Base-by-base conservation (phyloP, 1,140 invertebrate genomes). In the Cyphomyrmex costatus region DNA sequence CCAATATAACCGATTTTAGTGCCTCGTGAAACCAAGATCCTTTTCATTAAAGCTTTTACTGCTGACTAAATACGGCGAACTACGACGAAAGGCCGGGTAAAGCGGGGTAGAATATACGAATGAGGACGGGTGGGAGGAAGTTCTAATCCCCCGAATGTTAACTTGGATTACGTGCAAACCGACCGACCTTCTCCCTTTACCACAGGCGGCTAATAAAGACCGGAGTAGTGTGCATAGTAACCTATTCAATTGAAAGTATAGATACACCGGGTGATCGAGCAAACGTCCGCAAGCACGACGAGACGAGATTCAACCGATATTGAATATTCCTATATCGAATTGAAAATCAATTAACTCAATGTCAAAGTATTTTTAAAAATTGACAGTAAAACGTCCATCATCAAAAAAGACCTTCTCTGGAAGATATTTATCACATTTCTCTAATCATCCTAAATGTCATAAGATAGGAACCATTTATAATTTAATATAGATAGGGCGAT, bases 11-110 rank as follows among this genome's bases (percentile, higher is more conserved):
- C 74, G 86, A 90, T 89, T 93, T 93, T 93, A 93, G 87, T 92
- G 92, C 89, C 88, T 73, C 86, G 85, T 89, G 77, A 88, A 88
- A 87, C 86, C 86, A 88, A 88, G 90, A 87, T 89, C 89, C 88
- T 88, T 92, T 93, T 93, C 91, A 93, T 92, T 92, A 93, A 88
- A 89, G 87, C 87, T 88, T 93, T 93, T 93, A 93, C 90, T 93
- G 87, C 87, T 88, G 71, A 89, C 92, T 93, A 93, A 93, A 93
- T 93, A 93, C 92, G 89, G 51, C 71, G 89, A 90, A 87, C 73
- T 85, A 82, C 77, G 61, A 21, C 3, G 60, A 66, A 63, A 76
- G 71, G 51, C 78, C 88, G 76, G 60, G 46, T 19, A 36, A 51
- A 73, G 56, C 58, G 58, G 56, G 27, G 24, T 51, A 60, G 60